Evolutionary conservation across 1,140 invertebrate genomes (phyloP), one percentile per base, ranked within the genome.

Genomic region (Drosophila tani): DNA sequence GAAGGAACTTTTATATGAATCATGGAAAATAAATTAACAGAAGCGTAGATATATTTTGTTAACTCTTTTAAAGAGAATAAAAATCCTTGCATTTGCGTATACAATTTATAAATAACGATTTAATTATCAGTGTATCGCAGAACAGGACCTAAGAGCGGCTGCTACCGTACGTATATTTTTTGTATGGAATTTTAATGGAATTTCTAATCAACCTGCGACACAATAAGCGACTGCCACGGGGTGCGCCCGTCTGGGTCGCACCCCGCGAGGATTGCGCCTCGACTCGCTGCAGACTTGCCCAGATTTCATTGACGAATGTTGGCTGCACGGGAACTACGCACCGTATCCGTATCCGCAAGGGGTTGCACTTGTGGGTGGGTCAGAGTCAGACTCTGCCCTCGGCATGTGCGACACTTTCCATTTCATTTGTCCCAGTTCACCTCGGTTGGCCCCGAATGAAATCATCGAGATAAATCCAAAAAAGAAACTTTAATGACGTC

Each of bases 141-240:
- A 65, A 15, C 43, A 69, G 63, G 41, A 73, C 63, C 21, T 57
- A 65, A 65, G 65, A 21, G 83, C 58, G 83, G 77, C 81, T 35
- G 69, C 64, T 59, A 70, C 75, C 45, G 75, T 49, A 47, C 53
- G 47, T 60, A 69, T 57, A 85, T 67, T 85, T 86, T 85, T 73
- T 86, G 82, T 88, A 71, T 67, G 73, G 81, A 87, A 88, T 87
- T 83, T 88, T 87, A 87, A 87, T 87, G 83, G 77, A 88, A 88
- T 87, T 87, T 87, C 83, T 87, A 87, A 87, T 87, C 83, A 87
- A 87, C 83, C 83, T 87, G 83, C 79, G 64, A 45, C 67, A 51
- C 62, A 65, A 55, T 51, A 50, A 38, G 46, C 59, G 27, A 15
- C 65, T 11, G 65, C 35, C 32, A 66, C 74, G 78, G 81, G 82